These are phyloP conservation scores for Taxidea taxus DNA, from an alignment of 2,113 vertebrate species.

Conservation along the genomic window DNA sequence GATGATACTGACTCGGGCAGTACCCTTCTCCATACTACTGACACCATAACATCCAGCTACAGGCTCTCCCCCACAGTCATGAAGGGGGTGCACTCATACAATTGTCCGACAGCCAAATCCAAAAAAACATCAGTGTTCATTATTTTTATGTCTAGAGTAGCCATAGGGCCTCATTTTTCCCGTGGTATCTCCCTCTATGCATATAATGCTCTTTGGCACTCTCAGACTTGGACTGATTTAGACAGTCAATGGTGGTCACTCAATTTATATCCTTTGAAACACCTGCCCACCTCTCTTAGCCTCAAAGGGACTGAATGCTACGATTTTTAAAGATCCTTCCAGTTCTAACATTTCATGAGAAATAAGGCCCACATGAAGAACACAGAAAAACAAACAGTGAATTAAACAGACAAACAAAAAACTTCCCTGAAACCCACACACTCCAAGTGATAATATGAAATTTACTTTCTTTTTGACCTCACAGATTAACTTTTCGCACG, in stretches of 20 bases:
- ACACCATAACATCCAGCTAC: background rate
- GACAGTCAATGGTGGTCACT: background rate
- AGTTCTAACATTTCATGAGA: background rate
- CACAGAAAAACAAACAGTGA: background rate
- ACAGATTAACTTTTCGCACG: background rate
- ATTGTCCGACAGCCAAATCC: background rate
- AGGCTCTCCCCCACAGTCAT: too few relatives aligned
- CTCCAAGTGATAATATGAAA: background rate
- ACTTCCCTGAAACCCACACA: background rate
- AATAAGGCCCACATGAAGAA: background rate
- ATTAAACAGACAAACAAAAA: background rate
- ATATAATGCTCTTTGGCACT: background rate
- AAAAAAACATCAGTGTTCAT: background rate
- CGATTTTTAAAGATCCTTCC: background rate
- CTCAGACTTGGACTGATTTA: background rate
- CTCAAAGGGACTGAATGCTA: background rate
- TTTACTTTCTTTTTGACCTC: background rate
- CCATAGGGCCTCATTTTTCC: background rate
- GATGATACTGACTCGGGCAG: background rate
- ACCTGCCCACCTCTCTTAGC: background rate
- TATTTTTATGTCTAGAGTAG: background rate
- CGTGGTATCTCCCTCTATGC: background rate
- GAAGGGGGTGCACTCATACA: background rate
- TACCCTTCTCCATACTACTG: background rate
- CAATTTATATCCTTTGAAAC: background rate